Evolutionary conservation across 2,113 vertebrate genomes (phyloP).

Genomic region (Polypterus bichir): DNA sequence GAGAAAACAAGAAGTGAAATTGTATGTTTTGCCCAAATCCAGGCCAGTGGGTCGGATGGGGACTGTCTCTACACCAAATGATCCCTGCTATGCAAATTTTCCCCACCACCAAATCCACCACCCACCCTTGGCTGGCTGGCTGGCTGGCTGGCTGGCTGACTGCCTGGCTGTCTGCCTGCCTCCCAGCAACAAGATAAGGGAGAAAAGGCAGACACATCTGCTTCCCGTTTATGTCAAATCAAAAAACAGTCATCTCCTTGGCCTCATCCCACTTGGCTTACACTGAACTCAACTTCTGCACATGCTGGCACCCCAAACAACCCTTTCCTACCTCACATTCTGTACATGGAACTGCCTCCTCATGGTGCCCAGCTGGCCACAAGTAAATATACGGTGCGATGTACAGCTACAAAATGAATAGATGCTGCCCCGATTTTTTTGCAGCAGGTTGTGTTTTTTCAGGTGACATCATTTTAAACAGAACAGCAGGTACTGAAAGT

Average conservation of each 20-base stretch:
- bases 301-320: no score
- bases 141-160: constrained; percentile 32
- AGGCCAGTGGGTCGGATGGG: constrained; percentile 51
- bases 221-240: constrained; percentile 72
- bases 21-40: constrained; percentile 56
- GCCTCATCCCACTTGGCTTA: constrained; percentile 42
- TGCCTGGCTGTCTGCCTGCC: constrained; percentile 51
- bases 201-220: constrained; percentile 66
- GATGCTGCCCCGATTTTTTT: no score
- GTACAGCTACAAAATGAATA: no score
- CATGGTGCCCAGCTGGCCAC: no score
- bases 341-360: no score
- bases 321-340: no score
- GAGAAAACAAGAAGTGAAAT: constrained; percentile 87
- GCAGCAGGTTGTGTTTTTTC: no score
- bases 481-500: no score
- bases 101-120: no score
- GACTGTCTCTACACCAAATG: constrained; percentile 72
- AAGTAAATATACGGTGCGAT: no score
- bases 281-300: neutral
- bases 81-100: constrained; percentile 88
- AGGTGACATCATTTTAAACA: no score
- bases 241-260: constrained; percentile 65
- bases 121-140: no score
- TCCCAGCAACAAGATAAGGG: constrained; percentile 67